These are phyloP conservation scores for Philereme vetulata DNA, from an alignment of 2,888 invertebrate species.

Conservation along the genomic window DNA sequence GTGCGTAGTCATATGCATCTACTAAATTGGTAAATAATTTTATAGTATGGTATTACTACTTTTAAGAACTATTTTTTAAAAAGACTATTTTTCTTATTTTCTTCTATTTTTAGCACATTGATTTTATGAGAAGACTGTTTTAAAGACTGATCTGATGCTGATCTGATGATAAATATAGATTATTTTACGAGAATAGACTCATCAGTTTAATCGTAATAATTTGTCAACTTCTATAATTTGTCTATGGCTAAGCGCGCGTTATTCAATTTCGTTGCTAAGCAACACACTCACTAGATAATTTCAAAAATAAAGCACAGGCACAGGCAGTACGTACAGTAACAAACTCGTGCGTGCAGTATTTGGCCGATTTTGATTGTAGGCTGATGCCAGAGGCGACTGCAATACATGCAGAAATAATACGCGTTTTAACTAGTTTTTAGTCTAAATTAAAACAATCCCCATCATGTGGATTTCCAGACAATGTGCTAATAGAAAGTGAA, in stretches of 20 bases:
- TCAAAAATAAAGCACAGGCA: conserved; percentile 43
- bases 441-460: neutral
- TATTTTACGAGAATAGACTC: neutral
- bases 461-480: neutral
- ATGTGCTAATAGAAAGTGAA: conserved; percentile 19
- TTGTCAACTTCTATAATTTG: conserved; percentile 22
- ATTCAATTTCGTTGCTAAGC: conserved; percentile 77
- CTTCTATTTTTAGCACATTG: too few relatives aligned
- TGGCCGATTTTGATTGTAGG: conserved; percentile 47
- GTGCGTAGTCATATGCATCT: neutral
- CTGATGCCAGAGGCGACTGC: conserved; percentile 28
- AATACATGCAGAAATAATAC: conserved; percentile 19
- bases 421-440: too few relatives aligned
- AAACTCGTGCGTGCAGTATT: conserved; percentile 49
- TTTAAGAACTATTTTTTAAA: conserved; percentile 1
- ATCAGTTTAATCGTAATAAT: neutral
- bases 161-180: too few relatives aligned
- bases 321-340: conserved; percentile 5
- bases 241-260: conserved; percentile 62
- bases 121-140: too few relatives aligned
- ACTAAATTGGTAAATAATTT: conserved; percentile 2
- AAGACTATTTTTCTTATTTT: neutral
- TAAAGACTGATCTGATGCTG: too few relatives aligned
- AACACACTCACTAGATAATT: conserved; percentile 52
- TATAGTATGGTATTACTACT: neutral